phyloP scores from a whole-genome alignment of 2,888 invertebrate species.

The Brachypalpus laphriformis region DNA sequence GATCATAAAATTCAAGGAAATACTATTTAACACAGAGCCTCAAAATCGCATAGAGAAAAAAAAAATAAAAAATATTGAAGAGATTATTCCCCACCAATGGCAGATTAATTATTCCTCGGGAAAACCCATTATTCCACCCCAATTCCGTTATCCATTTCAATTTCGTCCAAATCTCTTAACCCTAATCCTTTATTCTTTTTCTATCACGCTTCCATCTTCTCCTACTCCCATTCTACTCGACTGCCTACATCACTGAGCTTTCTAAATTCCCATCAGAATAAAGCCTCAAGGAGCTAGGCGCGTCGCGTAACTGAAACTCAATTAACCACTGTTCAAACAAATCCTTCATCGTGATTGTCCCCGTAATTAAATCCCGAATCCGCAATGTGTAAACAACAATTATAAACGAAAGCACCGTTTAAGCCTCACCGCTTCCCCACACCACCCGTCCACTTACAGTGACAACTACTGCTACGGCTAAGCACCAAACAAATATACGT shows the following conservation, averaged over 20 bases:
- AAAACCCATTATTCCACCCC: constrained; percentile 72
- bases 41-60: background rate
- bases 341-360: constrained; percentile 65
- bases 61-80: background rate
- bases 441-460: background rate
- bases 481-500: constrained; percentile 24
- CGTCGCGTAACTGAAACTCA: constrained; percentile 70
- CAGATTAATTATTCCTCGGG: constrained; percentile 61
- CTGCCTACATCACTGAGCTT: constrained; percentile 7
- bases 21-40: background rate
- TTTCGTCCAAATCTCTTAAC: constrained; percentile 56
- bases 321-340: constrained; percentile 73
- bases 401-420: constrained; percentile 65
- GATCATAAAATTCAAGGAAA: background rate
- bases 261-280: constrained; percentile 60
- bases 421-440: background rate
- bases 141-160: constrained; percentile 65
- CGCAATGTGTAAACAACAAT: constrained; percentile 73
- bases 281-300: constrained; percentile 55
- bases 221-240: background rate
- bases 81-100: constrained; percentile 35
- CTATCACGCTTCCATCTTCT: constrained; percentile 1
- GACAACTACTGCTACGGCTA: background rate
- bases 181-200: constrained; percentile 60
- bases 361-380: constrained; percentile 70